phyloP scores from a whole-genome alignment of 2,113 vertebrate genomes.

The Leptodactylus fuscus region DNA sequence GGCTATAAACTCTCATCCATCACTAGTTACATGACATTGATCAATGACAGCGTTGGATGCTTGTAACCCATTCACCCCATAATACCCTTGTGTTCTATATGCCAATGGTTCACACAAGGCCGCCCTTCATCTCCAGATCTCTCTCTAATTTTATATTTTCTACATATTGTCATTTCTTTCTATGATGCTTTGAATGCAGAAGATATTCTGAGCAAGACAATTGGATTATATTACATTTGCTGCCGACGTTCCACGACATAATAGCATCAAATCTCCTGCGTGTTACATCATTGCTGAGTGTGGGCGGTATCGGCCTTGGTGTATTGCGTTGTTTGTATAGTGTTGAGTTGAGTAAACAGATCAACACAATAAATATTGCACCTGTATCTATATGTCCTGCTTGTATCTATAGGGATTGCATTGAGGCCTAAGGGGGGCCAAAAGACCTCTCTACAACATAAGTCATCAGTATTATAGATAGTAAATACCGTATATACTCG shows the following conservation, averaged over 20 bases:
- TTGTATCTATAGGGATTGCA: no score
- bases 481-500: no score
- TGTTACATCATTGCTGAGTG: slow-evolving; percentile 8
- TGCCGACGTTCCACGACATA: not conserved
- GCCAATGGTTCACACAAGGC: not conserved
- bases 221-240: slow-evolving; percentile 1
- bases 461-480: no score
- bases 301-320: slow-evolving; percentile 28
- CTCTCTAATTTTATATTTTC: not conserved
- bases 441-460: no score
- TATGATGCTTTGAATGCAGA: not conserved
- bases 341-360: not conserved
- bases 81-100: no score
- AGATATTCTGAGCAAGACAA: not conserved
- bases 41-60: no score
- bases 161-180: not conserved
- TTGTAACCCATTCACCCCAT: no score
- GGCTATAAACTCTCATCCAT: no score
- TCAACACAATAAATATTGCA: not conserved
- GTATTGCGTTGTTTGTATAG: not conserved
- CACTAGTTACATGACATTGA: no score
- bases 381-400: not conserved
- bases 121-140: not conserved
- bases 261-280: not conserved
- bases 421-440: no score